Conservation (phyloP, 2,113 vertebrate genomes). For the Sander lucioperca region DNA sequence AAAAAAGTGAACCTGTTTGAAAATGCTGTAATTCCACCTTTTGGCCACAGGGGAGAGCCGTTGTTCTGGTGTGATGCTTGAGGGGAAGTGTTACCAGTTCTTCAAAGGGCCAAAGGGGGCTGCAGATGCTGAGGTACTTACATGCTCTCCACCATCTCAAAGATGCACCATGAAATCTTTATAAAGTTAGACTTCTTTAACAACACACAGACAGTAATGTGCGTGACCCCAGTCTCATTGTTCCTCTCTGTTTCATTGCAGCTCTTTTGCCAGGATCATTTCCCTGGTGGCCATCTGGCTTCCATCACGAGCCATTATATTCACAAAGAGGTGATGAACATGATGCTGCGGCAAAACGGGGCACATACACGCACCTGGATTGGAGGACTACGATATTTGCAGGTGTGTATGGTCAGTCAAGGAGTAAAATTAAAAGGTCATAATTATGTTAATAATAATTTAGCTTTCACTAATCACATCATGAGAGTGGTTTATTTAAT, state of each 20-base stretch:
- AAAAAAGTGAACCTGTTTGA: neutral
- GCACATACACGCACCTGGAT: slow-evolving; percentile 59
- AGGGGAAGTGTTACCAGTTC: slow-evolving; percentile 69
- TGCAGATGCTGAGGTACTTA: slow-evolving; percentile 68
- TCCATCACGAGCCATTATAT: slow-evolving; percentile 59
- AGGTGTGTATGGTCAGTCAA: slow-evolving; percentile 56
- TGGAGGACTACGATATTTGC: slow-evolving; percentile 60
- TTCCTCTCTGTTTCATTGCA: slow-evolving; percentile 18
- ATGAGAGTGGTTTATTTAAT: neutral
- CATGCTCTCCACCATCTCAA: neutral
- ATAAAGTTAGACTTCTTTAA: neutral
- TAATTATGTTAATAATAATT: neutral
- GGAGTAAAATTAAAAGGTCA: neutral
- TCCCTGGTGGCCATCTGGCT: slow-evolving; percentile 71
- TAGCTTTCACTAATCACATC: neutral
- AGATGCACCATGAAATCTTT: neutral
- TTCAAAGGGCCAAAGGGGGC: slow-evolving; percentile 42
- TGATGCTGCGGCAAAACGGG: slow-evolving; percentile 56
- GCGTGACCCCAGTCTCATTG: neutral
- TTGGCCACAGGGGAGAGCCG: slow-evolving; percentile 42
- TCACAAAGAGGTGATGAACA: slow-evolving; percentile 56
- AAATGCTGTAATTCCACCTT: slow-evolving; percentile 29
- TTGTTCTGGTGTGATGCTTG: slow-evolving; percentile 49
- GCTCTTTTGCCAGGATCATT: slow-evolving; percentile 65
- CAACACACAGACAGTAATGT: neutral